These are phyloP conservation scores for Drosophila bipectinata DNA, from an alignment of 1,140 invertebrate genomes.

Conservation along the genomic window DNA sequence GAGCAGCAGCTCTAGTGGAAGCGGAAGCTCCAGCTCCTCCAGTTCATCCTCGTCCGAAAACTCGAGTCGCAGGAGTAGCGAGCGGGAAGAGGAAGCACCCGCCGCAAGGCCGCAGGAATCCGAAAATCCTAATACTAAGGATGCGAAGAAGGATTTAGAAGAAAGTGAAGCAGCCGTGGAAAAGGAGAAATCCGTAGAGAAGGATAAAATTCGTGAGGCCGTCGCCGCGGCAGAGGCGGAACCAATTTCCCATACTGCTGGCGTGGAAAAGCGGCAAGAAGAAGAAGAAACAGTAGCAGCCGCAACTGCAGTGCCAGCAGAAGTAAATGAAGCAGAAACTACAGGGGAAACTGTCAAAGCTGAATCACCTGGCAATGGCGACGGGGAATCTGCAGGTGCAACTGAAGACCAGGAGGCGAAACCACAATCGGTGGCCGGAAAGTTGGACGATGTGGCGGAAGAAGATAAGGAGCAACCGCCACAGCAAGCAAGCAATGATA, in stretches of 20 bases:
- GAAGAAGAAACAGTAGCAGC: constrained; percentile 9
- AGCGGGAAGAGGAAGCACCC: constrained; percentile 35
- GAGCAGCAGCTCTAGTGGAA: constrained; percentile 57
- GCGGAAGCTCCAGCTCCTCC: constrained; percentile 27
- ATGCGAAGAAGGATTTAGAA: constrained; percentile 17
- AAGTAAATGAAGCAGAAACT: constrained; percentile 35
- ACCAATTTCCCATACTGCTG: constrained; percentile 26
- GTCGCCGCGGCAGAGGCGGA: background rate
- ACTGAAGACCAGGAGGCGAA: constrained; percentile 14
- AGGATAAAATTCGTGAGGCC: background rate
- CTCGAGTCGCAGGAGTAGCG: constrained; percentile 29
- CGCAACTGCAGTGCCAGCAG: constrained; percentile 8
- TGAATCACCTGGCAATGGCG: constrained; percentile 4
- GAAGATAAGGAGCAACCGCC: background rate
- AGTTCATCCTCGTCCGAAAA: constrained; percentile 23
- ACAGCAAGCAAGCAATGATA: constrained; percentile 52
- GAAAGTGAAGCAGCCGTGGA: constrained; percentile 4
- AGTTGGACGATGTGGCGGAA: background rate
- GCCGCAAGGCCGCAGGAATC: background rate
- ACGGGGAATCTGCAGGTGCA: constrained; percentile 11
- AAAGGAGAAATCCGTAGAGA: background rate
- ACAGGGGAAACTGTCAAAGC: constrained; percentile 1
- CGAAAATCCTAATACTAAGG: background rate
- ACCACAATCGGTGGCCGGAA: background rate
- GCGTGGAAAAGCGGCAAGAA: constrained; percentile 41